Conservation (phyloP, 1,140 invertebrate genomes). For the Aradophagus sp. region DNA sequence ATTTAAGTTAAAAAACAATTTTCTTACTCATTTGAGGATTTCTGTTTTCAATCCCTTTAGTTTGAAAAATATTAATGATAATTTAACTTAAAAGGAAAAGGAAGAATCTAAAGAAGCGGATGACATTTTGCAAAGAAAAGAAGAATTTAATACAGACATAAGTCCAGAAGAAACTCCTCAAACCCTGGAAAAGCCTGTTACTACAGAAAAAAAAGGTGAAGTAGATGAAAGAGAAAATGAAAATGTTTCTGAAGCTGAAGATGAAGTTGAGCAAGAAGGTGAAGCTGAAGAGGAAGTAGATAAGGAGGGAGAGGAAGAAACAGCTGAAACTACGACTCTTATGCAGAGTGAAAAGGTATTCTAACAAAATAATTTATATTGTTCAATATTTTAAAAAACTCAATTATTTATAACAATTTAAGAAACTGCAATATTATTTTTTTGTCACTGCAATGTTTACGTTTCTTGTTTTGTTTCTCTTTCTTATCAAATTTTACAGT, state of each 20-base stretch:
- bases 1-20: too few relatives aligned
- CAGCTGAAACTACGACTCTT: conserved; percentile 64
- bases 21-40: too few relatives aligned
- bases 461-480: too few relatives aligned
- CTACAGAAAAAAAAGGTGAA: too few relatives aligned
- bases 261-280: conserved; percentile 69
- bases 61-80: too few relatives aligned
- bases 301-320: conserved; percentile 68
- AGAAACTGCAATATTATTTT: conserved; percentile 10
- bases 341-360: conserved; percentile 63
- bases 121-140: conserved; percentile 21
- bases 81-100: conserved; percentile 75
- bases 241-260: conserved; percentile 40
- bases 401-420: neutral
- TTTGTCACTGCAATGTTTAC: neutral
- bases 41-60: too few relatives aligned
- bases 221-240: too few relatives aligned
- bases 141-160: conserved; percentile 42
- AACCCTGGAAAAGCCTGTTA: too few relatives aligned
- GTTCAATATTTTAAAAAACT: neutral
- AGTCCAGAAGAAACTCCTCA: conserved; percentile 22
- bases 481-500: too few relatives aligned
- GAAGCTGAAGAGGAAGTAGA: conserved; percentile 67
- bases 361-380: too few relatives aligned
- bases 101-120: conserved; percentile 68